Evolutionary conservation across 2,888 invertebrate species (phyloP).

Genomic region (Minunthozetes semirufus): DNA sequence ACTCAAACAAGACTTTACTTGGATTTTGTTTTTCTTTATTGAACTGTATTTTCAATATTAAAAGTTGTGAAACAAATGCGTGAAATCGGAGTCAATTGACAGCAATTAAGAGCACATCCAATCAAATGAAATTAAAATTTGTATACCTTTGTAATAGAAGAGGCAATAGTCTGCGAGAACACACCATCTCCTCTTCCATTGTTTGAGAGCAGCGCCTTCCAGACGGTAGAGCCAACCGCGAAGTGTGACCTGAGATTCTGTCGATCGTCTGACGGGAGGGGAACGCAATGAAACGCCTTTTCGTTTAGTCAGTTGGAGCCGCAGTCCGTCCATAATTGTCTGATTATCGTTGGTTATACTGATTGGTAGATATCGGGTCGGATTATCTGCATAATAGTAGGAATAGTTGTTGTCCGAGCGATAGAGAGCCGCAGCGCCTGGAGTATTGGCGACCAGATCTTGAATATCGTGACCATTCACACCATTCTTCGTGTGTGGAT

Average conservation of each 20-base stretch:
- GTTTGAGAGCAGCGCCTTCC: constrained; percentile 83
- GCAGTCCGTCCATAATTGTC: constrained; percentile 36
- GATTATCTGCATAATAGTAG: constrained; percentile 24
- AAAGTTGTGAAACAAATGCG: no score
- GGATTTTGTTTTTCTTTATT: no score
- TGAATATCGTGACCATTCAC: constrained; percentile 11
- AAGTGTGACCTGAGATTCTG: constrained; percentile 74
- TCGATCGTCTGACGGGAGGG: constrained; percentile 73
- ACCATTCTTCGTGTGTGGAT: constrained; percentile 18
- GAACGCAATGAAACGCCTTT: constrained; percentile 48
- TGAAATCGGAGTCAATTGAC: no score
- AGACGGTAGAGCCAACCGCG: constrained; percentile 87
- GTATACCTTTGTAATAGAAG: constrained; percentile 82
- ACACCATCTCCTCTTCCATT: constrained; percentile 92
- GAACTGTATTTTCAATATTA: no score
- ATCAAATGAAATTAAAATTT: background rate
- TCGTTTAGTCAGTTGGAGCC: constrained; percentile 32
- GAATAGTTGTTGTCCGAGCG: background rate
- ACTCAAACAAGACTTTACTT: background rate
- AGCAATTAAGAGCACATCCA: background rate
- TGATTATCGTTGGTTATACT: background rate
- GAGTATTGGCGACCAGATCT: constrained; percentile 12
- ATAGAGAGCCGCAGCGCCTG: background rate
- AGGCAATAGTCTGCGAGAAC: constrained; percentile 86
- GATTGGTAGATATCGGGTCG: constrained; percentile 12